A percentile compares a stretch with the other conserved stretches of the same genome.
These are phyloP conservation scores for Pristiophorus japonicus DNA, from an alignment of 2,113 vertebrate species.

Conservation along the genomic window DNA sequence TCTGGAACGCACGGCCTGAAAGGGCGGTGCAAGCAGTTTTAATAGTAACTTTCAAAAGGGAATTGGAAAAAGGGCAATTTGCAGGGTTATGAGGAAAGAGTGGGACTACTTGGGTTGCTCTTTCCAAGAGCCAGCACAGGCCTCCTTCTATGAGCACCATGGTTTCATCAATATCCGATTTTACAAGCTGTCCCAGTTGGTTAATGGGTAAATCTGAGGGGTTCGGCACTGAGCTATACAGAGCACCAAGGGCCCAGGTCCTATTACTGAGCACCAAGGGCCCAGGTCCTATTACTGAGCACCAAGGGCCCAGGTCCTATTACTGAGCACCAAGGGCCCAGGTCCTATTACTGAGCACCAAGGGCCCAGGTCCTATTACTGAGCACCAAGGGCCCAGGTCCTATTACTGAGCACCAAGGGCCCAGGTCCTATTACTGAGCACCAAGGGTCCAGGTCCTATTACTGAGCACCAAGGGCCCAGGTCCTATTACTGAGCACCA, in stretches of 20 bases:
- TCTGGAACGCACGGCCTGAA: too few species aligned
- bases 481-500: neutral
- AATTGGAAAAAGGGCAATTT: neutral
- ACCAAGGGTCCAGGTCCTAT: neutral
- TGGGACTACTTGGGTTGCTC: neutral
- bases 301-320: neutral
- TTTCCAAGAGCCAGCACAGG: neutral
- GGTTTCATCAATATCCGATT: neutral
- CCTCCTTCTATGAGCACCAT: neutral
- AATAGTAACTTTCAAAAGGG: neutral
- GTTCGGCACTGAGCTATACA: neutral
- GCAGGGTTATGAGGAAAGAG: neutral
- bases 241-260: too few species aligned
- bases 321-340: neutral
- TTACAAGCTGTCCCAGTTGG: neutral
- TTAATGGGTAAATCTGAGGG: neutral
- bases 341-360: neutral
- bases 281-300: neutral
- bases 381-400: neutral
- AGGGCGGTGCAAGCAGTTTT: neutral
- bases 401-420: neutral
- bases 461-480: neutral
- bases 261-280: neutral
- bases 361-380: neutral
- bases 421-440: neutral